Evolutionary conservation across 2,888 invertebrate genomes (phyloP), one percentile per base, ranked within the genome.

Genomic region (Neoascia interrupta): DNA sequence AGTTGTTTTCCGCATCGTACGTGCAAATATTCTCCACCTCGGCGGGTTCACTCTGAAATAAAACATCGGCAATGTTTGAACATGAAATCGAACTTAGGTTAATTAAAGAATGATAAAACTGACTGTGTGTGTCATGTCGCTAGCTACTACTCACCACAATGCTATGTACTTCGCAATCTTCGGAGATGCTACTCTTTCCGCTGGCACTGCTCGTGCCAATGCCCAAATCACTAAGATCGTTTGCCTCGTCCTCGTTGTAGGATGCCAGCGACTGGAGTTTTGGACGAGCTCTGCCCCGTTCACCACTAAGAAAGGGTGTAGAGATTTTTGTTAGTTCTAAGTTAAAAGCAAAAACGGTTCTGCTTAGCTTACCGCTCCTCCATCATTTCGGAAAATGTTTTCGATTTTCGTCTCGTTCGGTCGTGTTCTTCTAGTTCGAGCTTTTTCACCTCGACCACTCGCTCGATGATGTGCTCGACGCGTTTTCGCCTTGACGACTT

Each of bases 371-470:
- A 94, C 93, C 95, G 92, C 89, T 95, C 96, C 88, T 96, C 96
- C 90, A 96, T 92, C 94, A 97, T 97, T 90, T 97, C 97, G 87
- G 93, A 95, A 91, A 97, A 97, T 81, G 97, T 97, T 91, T 97
- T 97, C 89, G 93, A 94, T 90, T 94, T 94, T 84, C 93, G 92
- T 84, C 94, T 92, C 82, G 90, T 89, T 88, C 94, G 92, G 86
- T 92, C 92, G 88, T 91, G 90, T 85, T 94, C 93, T 86, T 95
- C 95, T 87, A 93, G 91, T 89, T 96, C 95, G 86, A 95, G 91
- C 88, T 95, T 94, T 85, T 96, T 95, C 84, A 96, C 95, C 90
- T 96, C 96, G 81, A 96, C 95, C 83, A 95, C 95, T 83, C 96
- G 92, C 89, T 96, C 96, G 85, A 96, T 95, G 83, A 96, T 96